These are phyloP conservation scores for Leuctra nigra DNA, from an alignment of 2,888 invertebrate species.

Conservation along the genomic window DNA sequence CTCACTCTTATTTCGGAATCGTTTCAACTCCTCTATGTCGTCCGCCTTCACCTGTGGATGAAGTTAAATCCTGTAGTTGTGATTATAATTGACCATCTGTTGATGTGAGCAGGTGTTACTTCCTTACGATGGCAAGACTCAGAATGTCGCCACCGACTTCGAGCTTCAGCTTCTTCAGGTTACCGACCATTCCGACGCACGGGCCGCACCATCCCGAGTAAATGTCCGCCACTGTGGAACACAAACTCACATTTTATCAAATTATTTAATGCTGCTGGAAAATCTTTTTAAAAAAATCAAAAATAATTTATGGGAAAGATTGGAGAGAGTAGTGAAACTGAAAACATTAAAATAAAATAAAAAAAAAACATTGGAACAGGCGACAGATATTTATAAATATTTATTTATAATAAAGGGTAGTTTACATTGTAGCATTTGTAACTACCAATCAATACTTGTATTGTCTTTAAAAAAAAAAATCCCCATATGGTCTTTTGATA, in stretches of 20 bases:
- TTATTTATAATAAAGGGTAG: too few species aligned
- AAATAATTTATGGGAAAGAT: background rate
- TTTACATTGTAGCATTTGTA: too few species aligned
- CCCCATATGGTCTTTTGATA: too few species aligned
- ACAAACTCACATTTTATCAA: too few species aligned
- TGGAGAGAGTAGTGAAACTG: background rate
- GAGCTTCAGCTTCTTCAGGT: conserved; percentile 77
- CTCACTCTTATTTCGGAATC: conserved; percentile 77
- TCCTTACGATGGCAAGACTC: conserved; percentile 65
- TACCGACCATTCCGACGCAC: conserved; percentile 76
- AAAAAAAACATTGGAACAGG: too few species aligned
- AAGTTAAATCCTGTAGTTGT: too few species aligned
- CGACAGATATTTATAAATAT: too few species aligned
- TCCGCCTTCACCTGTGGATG: conserved; percentile 66
- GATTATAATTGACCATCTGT: too few species aligned
- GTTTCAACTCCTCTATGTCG: conserved; percentile 60
- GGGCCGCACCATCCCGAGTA: conserved; percentile 92
- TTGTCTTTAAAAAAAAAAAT: too few species aligned
- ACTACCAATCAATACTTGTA: too few species aligned
- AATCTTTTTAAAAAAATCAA: background rate
- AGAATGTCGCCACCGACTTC: conserved; percentile 80
- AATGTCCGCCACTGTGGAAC: conserved; percentile 65
- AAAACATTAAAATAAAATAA: background rate
- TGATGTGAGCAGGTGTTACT: too few species aligned
- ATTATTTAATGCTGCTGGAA: too few species aligned